A percentile compares a stretch with the other conserved stretches of the same genome.
These are phyloP conservation scores for Drosophila willistoni DNA, from an alignment of 1,140 invertebrate species.

Conservation along the genomic window DNA sequence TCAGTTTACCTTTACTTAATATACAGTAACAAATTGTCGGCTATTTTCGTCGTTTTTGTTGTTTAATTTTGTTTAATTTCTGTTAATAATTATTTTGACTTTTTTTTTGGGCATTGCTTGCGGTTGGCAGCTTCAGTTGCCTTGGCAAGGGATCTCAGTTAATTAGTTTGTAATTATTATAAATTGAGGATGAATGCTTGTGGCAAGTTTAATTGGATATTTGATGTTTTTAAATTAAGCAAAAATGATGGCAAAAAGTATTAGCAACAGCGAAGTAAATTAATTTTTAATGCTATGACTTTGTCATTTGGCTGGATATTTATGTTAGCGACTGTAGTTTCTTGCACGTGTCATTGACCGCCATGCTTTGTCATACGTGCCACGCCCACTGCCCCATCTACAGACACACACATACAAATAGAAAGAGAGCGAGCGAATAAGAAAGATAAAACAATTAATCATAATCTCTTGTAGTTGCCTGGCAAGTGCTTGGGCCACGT, in stretches of 20 bases:
- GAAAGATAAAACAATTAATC: conserved; percentile 63
- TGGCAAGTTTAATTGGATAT: conserved; percentile 82
- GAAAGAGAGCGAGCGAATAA: not conserved
- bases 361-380: conserved; percentile 69
- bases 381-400: conserved; percentile 48
- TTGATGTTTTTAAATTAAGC: conserved; percentile 77
- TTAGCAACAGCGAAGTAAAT: conserved; percentile 65
- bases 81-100: conserved; percentile 81
- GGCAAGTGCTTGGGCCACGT: conserved; percentile 68
- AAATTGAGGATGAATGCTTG: conserved; percentile 82
- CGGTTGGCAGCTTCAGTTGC: conserved; percentile 62
- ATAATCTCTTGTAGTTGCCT: conserved; percentile 72
- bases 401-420: conserved; percentile 17
- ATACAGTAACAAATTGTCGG: no score
- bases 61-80: conserved; percentile 78
- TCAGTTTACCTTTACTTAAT: no score
- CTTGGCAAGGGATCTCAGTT: conserved; percentile 71
- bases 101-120: conserved; percentile 73
- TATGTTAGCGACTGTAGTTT: conserved; percentile 51
- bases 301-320: conserved; percentile 65
- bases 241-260: conserved; percentile 68
- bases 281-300: conserved; percentile 76
- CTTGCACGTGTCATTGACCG: conserved; percentile 63
- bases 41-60: not conserved
- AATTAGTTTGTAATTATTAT: conserved; percentile 82